Conservation (phyloP, 2,113 vertebrate species). For the Sturnus vulgaris region DNA sequence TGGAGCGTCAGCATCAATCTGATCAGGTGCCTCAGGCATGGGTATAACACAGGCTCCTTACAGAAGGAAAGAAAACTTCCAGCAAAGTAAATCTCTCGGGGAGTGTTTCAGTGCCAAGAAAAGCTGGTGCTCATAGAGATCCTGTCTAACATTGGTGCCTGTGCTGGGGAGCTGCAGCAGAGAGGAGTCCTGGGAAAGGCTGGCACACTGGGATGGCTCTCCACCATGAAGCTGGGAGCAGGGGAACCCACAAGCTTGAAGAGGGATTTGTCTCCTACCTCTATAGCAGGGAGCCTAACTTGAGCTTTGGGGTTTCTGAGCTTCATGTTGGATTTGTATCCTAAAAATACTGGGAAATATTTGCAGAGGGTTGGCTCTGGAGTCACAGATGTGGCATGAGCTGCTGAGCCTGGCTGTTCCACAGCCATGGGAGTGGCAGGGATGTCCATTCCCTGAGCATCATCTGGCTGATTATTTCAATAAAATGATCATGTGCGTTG, state of each 20-base stretch:
- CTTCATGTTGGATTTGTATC: background rate
- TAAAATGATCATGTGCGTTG: background rate
- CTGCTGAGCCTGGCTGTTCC: background rate
- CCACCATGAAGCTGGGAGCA: background rate
- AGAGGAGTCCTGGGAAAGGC: background rate
- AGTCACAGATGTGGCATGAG: background rate
- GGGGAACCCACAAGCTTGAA: background rate
- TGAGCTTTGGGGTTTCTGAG: background rate
- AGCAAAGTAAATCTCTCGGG: background rate
- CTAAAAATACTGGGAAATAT: background rate
- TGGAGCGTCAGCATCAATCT: accelerated
- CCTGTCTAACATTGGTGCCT: accelerated
- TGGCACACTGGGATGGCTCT: background rate
- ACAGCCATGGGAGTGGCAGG: background rate
- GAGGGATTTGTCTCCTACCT: background rate
- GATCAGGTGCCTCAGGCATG: background rate
- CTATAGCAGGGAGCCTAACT: background rate
- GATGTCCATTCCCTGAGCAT: background rate
- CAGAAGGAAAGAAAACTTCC: background rate
- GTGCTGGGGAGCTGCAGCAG: background rate
- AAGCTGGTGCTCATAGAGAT: background rate
- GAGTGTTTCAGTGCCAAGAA: background rate
- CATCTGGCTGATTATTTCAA: background rate
- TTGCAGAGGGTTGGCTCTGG: background rate
- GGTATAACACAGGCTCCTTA: background rate